Conservation (phyloP, 2,113 vertebrate genomes). For the Scytalopus superciliaris region DNA sequence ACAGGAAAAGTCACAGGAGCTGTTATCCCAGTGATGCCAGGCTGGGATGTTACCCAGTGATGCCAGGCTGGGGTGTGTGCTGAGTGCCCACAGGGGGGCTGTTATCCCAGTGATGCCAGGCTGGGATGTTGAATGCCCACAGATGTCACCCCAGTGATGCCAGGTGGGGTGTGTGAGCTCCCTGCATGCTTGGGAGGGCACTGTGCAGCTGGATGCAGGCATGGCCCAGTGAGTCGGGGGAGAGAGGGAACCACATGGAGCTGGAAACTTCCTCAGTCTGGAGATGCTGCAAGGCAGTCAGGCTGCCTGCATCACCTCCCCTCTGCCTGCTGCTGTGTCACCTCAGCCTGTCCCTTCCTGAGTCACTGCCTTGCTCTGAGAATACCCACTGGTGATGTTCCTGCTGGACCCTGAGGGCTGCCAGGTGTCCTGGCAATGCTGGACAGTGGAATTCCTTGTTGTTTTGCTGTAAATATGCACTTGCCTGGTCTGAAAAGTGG, state of each 20-base stretch:
- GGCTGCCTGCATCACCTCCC: background rate
- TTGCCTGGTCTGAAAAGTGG: background rate
- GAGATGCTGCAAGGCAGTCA: background rate
- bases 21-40: background rate
- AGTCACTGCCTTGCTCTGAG: background rate
- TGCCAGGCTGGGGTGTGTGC: background rate
- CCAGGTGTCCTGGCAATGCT: background rate
- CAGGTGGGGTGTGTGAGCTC: background rate
- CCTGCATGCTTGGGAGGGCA: background rate
- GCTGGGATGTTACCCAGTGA: no score
- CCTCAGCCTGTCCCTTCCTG: background rate
- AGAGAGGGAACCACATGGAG: background rate
- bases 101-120: no score
- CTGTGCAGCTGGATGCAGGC: background rate
- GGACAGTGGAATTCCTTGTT: background rate
- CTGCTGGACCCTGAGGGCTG: background rate
- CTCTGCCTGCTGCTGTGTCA: background rate
- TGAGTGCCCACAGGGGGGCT: no score
- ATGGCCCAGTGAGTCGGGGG: background rate
- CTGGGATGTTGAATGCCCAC: background rate
- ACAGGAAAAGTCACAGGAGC: constrained; percentile 39
- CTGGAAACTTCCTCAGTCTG: background rate
- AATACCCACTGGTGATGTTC: background rate
- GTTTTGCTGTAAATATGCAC: background rate
- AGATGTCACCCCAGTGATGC: background rate